Conservation (phyloP, 2,113 vertebrate species). For the Chrysochloris asiatica region DNA sequence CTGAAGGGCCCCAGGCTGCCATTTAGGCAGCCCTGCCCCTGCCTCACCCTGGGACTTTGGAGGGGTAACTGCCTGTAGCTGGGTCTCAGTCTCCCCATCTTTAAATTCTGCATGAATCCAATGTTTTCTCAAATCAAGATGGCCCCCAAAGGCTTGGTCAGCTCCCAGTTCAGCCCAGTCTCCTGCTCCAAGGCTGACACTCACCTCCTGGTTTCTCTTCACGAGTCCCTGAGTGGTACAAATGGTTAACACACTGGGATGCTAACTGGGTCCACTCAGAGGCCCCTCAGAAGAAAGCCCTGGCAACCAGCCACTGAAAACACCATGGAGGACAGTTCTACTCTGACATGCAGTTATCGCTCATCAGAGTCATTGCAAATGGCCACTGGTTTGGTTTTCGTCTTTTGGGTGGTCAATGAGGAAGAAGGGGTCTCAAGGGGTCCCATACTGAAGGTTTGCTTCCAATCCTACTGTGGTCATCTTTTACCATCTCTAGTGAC, state of each 20-base stretch:
- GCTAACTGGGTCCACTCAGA: background rate
- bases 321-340: background rate
- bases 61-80: background rate
- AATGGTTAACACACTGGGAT: background rate
- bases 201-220: rapidly evolving
- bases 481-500: background rate
- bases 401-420: background rate
- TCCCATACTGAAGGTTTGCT: background rate
- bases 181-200: background rate
- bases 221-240: background rate
- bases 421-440: background rate
- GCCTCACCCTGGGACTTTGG: too few species aligned
- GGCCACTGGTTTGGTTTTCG: background rate
- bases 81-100: background rate
- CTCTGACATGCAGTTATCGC: background rate
- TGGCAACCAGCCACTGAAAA: background rate
- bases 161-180: background rate
- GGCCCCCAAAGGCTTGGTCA: background rate
- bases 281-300: background rate
- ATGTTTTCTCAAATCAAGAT: background rate
- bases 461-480: background rate
- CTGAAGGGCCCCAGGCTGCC: background rate
- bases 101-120: background rate
- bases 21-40: background rate
- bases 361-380: background rate